Base-by-base conservation (phyloP, 1,140 invertebrate species). In the Diplogasteroides magnus region DNA sequence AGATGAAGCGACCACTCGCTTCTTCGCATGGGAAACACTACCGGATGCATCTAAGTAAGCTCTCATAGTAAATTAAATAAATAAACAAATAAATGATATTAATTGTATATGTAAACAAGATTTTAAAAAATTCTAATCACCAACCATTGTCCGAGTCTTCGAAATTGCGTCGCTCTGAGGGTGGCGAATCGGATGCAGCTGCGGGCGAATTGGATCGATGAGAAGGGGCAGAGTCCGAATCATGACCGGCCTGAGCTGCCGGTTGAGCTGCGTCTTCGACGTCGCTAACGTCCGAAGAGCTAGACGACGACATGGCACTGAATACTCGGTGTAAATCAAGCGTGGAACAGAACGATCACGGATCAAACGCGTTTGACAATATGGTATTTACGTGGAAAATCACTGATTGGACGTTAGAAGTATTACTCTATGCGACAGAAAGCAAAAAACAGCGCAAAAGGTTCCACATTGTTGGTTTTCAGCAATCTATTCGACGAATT, bases 281-380 rank as follows among this genome's bases (percentile, higher is more conserved):
- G 77, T 23, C 84, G 83, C 61, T 90, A 83, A 67, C 90, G 90
- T 79, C 85, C 81, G 31, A 85, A 86, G 76, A 69, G 64, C 74
- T 63, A 32, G 61, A 74, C 59, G 37, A 58, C 69, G 64, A 27
- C 67, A 56, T 60, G 77, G n/a, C n/a, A n/a, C n/a, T n/a, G n/a
- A n/a, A n/a, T n/a, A n/a, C n/a, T n/a, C n/a, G n/a, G n/a, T n/a
- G n/a, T n/a, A n/a, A n/a, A n/a, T n/a, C n/a, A n/a, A n/a, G n/a
- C n/a, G n/a, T n/a, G n/a, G n/a, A n/a, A n/a, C n/a, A n/a, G n/a
- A n/a, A n/a, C n/a, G n/a, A n/a, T n/a, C n/a, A n/a, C n/a, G n/a
- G n/a, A n/a, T n/a, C n/a, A n/a, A n/a, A n/a, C n/a, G n/a, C n/a
- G n/a, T n/a, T n/a, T n/a, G n/a, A n/a, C n/a, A n/a, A n/a, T n/a